Conservation (phyloP, 2,888 invertebrate genomes). For the Drosophila niveifrons region DNA sequence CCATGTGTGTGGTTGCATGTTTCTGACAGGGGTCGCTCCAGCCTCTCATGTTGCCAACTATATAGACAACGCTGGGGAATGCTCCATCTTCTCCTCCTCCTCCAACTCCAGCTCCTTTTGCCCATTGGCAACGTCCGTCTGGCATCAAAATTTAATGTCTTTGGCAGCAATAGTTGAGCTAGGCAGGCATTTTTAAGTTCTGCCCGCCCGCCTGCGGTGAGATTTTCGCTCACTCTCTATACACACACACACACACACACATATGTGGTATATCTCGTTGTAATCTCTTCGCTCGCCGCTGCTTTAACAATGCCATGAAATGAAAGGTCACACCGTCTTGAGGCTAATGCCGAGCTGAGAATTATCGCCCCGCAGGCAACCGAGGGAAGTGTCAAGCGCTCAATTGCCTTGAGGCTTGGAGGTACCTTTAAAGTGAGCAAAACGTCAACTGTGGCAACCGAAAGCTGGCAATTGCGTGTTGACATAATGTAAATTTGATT, state of each 20-base stretch:
- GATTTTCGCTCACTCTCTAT: neutral
- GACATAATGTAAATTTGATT: constrained; percentile 74
- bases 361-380: neutral
- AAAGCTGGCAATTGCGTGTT: constrained; percentile 46
- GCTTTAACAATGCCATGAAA: constrained; percentile 28
- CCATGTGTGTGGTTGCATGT: constrained; percentile 14
- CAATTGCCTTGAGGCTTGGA: constrained; percentile 20
- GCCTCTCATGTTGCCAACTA: constrained; percentile 39
- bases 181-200: constrained; percentile 62
- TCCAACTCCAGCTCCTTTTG: constrained; percentile 1
- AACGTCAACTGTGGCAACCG: neutral
- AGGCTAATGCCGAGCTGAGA: constrained; percentile 1
- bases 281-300: constrained; percentile 18
- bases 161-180: constrained; percentile 68
- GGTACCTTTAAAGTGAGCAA: constrained; percentile 20
- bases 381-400: constrained; percentile 11
- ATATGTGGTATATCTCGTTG: neutral
- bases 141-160: constrained; percentile 72
- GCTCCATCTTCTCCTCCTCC: constrained; percentile 6
- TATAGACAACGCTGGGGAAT: constrained; percentile 13
- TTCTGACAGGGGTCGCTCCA: constrained; percentile 46
- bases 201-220: constrained; percentile 24
- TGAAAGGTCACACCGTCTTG: constrained; percentile 25
- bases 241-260: too few species aligned
- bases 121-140: constrained; percentile 31